A percentile compares a stretch with the other conserved stretches of the same genome.
These are phyloP conservation scores for Alcis repandata DNA, from an alignment of 2,888 invertebrate genomes.

Conservation along the genomic window DNA sequence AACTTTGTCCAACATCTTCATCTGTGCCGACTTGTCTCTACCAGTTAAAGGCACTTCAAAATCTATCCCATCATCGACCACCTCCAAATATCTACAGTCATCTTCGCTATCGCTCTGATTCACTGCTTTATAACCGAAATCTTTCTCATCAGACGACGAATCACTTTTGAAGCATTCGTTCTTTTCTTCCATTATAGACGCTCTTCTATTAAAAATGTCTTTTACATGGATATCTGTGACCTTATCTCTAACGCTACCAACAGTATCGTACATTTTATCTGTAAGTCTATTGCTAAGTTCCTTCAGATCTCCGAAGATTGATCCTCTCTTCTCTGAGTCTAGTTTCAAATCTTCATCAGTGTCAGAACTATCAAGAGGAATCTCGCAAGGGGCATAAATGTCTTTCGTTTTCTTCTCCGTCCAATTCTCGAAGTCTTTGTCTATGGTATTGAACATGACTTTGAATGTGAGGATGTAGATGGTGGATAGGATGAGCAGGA, in stretches of 20 bases:
- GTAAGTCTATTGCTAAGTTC: conserved; percentile 66
- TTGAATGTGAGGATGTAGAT: conserved; percentile 78
- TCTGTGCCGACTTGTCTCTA: conserved; percentile 11
- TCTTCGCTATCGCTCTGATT: conserved; percentile 73
- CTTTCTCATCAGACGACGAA: conserved; percentile 46
- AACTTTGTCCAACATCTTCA: conserved; percentile 32
- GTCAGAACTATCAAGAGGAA: conserved; percentile 67
- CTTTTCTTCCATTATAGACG: conserved; percentile 61
- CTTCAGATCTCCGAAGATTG: conserved; percentile 63
- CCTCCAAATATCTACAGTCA: conserved; percentile 75
- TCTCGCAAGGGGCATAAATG: conserved; percentile 76
- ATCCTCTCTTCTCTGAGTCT: conserved; percentile 50
- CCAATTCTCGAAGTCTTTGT: conserved; percentile 61
- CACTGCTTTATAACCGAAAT: conserved; percentile 57
- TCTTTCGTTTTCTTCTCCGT: conserved; percentile 52
- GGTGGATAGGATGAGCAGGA: conserved; percentile 83
- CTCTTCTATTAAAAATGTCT: conserved; percentile 64
- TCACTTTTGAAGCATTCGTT: conserved; percentile 56
- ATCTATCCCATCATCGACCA: conserved; percentile 77
- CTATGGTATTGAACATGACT: conserved; percentile 74
- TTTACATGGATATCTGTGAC: conserved; percentile 66
- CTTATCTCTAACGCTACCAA: conserved; percentile 67
- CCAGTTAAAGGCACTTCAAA: conserved; percentile 62
- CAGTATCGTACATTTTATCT: conserved; percentile 74
- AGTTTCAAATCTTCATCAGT: conserved; percentile 57